Percentiles rank a stretch among this genome's conserved stretches.
Conservation (phyloP, 2,888 invertebrate species). For the Atherix ibis region DNA sequence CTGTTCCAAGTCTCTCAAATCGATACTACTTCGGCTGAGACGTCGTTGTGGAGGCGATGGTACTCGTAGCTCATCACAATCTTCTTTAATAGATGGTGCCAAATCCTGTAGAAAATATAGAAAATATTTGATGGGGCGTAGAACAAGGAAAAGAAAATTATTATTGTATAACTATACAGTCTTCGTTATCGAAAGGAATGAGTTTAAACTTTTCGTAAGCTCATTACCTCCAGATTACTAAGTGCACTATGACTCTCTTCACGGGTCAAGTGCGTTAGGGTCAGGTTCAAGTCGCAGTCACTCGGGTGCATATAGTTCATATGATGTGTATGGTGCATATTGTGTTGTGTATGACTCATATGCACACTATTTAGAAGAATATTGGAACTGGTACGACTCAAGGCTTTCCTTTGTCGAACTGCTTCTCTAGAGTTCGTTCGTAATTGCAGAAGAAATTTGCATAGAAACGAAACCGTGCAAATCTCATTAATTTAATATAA, state of each 20-base stretch:
- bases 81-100: constrained; percentile 26
- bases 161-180: neutral
- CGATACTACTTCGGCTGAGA: constrained; percentile 33
- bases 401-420: constrained; percentile 62
- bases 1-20: constrained; percentile 32
- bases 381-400: constrained; percentile 73
- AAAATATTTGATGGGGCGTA: neutral
- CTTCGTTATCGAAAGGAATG: too few relatives aligned
- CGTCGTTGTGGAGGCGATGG: constrained; percentile 32
- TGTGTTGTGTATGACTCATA: constrained; percentile 60
- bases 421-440: constrained; percentile 60
- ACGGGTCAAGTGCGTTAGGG: constrained; percentile 20
- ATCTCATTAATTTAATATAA: too few relatives aligned
- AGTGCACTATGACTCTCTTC: constrained; percentile 32
- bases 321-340: constrained; percentile 42
- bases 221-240: constrained; percentile 34
- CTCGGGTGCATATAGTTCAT: constrained; percentile 44
- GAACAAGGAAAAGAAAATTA: too few relatives aligned
- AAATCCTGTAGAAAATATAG: constrained; percentile 20
- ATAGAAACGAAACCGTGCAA: too few relatives aligned
- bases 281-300: constrained; percentile 37
- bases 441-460: too few relatives aligned
- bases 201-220: too few relatives aligned
- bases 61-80: constrained; percentile 31
- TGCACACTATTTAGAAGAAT: constrained; percentile 73